Evolutionary conservation across 37 sponge, comb jelly and placozoan genomes (phyloP).

Genomic region (Oopsacas minuta): DNA sequence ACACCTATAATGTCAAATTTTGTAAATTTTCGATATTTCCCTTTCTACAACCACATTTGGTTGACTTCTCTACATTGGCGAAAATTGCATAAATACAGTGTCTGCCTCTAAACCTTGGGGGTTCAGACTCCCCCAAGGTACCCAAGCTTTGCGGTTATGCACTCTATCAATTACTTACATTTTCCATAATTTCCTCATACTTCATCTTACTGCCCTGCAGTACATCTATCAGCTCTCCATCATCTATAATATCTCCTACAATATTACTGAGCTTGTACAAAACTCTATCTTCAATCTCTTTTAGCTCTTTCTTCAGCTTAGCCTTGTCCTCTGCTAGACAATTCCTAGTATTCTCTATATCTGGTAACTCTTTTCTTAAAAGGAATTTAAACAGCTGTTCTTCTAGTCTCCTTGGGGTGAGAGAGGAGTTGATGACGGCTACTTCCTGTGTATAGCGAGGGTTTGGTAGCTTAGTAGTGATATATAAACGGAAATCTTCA

Average conservation of each 20-base stretch:
- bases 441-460: slow-evolving; percentile 6
- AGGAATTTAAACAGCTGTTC: slow-evolving; percentile 15
- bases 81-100: too few relatives aligned
- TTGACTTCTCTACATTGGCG: too few relatives aligned
- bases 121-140: too few relatives aligned
- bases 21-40: too few relatives aligned
- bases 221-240: slow-evolving; percentile 18
- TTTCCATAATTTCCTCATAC: neutral
- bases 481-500: slow-evolving; percentile 10
- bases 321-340: neutral
- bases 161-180: neutral
- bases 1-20: too few relatives aligned
- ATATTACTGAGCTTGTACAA: slow-evolving; percentile 13
- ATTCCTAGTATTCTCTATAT: neutral
- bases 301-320: slow-evolving; percentile 21
- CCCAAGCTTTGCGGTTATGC: neutral
- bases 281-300: slow-evolving; percentile 32
- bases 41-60: neutral
- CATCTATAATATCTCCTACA: slow-evolving; percentile 24
- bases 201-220: neutral
- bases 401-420: slow-evolving; percentile 16
- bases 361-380: slow-evolving; percentile 2
- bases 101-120: too few relatives aligned
- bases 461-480: slow-evolving; percentile 14
- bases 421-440: slow-evolving; percentile 4